Evolutionary conservation across 2,888 invertebrate genomes (phyloP), one percentile per base, ranked within the genome.

Genomic region (Sarcophaga caerulescens): DNA sequence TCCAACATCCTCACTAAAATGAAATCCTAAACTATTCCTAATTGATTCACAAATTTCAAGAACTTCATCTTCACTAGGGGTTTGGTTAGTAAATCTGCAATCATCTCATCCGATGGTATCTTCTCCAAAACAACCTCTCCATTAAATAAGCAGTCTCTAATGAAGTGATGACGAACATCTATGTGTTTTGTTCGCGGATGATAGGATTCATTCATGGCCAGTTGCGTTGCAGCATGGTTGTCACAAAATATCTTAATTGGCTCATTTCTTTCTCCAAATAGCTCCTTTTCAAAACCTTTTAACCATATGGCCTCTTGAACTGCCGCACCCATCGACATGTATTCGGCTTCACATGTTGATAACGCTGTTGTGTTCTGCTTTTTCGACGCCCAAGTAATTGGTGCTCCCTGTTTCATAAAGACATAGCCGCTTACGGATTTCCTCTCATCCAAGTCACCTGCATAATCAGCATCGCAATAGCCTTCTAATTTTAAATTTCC

Each of bases 141-240:
- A 63, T 17, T 57, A 57, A 17, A 57, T 17, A 57, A 12, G 57
- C 57, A n/a, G 17, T 17, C 52, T 11, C 23, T 52, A 25, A 35
- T 23, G 4, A 25, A 25, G 25, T 25, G 25, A 25, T 25, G 25
- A 25, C 25, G 25, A 4, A 25, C 25, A 25, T 76, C 76, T 17
- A 76, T 75, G 47, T 76, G 66, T 17, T 76, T 76, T 5, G 76
- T 65, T 52, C 35, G 44, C 12, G 76, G 23, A 19, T 65, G 65
- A 25, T 76, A 76, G 17, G 63, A 65, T 21, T 47, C 65, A 62
- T 62, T 75, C 21, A 21, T n/a, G 47, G 75, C 75, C 11, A 76
- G 59, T 21, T 76, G 76, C 4, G 66, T 47, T 25, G 66, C 76
- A 47, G 65, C 65, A 45, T 76, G 76, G 35, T 52, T 66, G 35